Percentiles rank a stretch among this genome's conserved stretches.
These are phyloP conservation scores for Pteronura brasiliensis DNA, from an alignment of 2,113 vertebrate species.

Conservation along the genomic window DNA sequence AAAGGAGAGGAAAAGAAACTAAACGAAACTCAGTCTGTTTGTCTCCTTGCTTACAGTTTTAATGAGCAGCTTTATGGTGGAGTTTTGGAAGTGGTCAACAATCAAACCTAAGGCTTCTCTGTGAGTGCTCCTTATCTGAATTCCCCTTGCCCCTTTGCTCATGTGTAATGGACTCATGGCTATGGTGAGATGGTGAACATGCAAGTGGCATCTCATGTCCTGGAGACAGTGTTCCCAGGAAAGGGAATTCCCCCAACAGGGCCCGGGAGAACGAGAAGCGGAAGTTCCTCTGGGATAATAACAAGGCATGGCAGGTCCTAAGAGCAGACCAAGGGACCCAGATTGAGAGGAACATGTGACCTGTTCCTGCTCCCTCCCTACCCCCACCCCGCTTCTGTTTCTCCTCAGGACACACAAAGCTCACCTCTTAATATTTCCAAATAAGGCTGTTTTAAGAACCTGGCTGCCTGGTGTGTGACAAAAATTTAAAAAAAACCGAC, in stretches of 20 bases:
- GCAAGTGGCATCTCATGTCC: not conserved
- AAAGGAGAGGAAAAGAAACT: not conserved
- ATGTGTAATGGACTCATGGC: not conserved
- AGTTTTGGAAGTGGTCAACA: not conserved
- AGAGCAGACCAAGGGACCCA: not conserved
- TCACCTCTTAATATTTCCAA: constrained; percentile 39
- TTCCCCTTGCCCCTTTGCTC: not conserved
- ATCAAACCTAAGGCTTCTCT: not conserved
- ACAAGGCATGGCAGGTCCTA: not conserved
- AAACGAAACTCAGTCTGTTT: not conserved
- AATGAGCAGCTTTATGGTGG: not conserved
- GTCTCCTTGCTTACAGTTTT: not conserved
- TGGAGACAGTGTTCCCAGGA: not conserved
- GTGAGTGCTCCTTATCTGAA: not conserved
- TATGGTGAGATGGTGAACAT: not conserved
- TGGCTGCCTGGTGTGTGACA: constrained; percentile 41
- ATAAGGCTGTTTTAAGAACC: constrained; percentile 36
- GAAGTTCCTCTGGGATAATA: not conserved
- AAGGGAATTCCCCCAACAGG: not conserved
- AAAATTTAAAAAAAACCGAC: constrained; percentile 40
- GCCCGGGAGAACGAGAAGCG: not conserved
- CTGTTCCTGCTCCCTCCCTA: not conserved
- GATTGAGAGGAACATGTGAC: not conserved
- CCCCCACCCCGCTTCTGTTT: not conserved
- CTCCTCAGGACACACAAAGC: not conserved